Base-by-base conservation (phyloP, 2,113 vertebrate species). In the Callopanchax toddi region DNA sequence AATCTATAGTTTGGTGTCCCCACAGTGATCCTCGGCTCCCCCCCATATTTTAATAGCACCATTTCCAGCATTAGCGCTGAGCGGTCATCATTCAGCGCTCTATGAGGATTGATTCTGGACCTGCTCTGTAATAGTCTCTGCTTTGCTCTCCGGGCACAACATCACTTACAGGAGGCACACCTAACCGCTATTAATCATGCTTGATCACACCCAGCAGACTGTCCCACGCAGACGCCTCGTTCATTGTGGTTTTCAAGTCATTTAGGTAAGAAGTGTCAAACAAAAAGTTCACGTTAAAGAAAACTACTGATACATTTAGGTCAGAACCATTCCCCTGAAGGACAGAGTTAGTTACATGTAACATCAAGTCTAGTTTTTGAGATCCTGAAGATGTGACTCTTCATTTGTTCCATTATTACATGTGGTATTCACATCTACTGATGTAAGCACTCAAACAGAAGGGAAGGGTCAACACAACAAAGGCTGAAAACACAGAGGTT, bases 171-270 rank as follows among this genome's bases (percentile, higher is more conserved):
- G 94, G 79, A 68, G 89, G 62, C 52, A 89, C 91, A 94, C 92
- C 91, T 83, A 84, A 89, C 91, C 91, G 91, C 92, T 94, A 95
- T 96, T 95, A 93, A 95, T 97, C 94, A 95, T 78, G 86, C 65
- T 73, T 60, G 72, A 83, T 83, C 82, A 79, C 74, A 70, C 71
- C 71, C 71, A 50, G 54, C 58, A 76, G 64, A 79, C 74, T 13
- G 32, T 23, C 55, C 26, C 25, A 23, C 26, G 34, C 61, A 29
- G 22, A 48, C 23, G 29, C 48, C 39, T 34, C 25, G 56, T 37
- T 32, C 15, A 39, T 69, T 51, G 37, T 65, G 25, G 37, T 37
- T 56, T 46, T 53, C 15, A 52, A 56, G 23, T 16, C 32, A 65
- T 81, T 71, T 58, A 55, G 20, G 36, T 58, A 18, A 71, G 22